phyloP scores from a whole-genome alignment of 1,140 invertebrate genomes.

The Drosophila kohkoa region DNA sequence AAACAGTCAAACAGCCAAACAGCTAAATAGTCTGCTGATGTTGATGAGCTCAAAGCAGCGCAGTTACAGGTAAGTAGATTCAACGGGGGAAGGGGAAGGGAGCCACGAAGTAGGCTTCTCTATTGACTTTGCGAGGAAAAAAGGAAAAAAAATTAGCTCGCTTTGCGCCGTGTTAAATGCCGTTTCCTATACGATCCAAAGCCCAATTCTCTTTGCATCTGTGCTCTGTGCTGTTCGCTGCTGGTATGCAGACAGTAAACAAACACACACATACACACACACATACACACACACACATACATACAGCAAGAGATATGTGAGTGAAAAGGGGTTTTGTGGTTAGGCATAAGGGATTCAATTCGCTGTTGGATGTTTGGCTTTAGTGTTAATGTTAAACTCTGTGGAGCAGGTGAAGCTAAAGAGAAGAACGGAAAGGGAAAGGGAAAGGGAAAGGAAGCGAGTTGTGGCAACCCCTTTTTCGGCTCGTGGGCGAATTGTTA shows the following conservation, averaged over 20 bases:
- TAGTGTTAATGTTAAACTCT: not conserved
- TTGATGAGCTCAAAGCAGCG: not conserved
- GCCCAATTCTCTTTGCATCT: conserved; percentile 13
- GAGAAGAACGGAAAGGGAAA: not conserved
- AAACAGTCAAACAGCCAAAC: not conserved
- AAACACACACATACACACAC: not conserved
- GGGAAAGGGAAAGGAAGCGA: not conserved
- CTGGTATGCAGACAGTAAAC: not conserved
- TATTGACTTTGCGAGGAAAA: conserved; percentile 18
- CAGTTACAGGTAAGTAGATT: not conserved
- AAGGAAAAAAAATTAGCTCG: conserved; percentile 22
- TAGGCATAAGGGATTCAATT: conserved; percentile 3
- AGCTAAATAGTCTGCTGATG: not conserved
- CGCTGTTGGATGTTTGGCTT: not conserved
- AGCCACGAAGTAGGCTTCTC: not conserved
- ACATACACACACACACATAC: not conserved
- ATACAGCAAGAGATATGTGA: not conserved
- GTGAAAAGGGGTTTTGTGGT: conserved; percentile 10
- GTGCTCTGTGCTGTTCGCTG: not conserved
- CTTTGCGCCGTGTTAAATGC: conserved; percentile 5
- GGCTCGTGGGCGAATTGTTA: conserved; percentile 37
- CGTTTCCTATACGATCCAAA: conserved; percentile 10
- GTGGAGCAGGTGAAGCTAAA: not conserved
- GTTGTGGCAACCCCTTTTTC: conserved; percentile 22
- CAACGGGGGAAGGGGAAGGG: no score